These are phyloP conservation scores for Narcine bancroftii DNA, from an alignment of 2,113 vertebrate genomes.

Conservation along the genomic window DNA sequence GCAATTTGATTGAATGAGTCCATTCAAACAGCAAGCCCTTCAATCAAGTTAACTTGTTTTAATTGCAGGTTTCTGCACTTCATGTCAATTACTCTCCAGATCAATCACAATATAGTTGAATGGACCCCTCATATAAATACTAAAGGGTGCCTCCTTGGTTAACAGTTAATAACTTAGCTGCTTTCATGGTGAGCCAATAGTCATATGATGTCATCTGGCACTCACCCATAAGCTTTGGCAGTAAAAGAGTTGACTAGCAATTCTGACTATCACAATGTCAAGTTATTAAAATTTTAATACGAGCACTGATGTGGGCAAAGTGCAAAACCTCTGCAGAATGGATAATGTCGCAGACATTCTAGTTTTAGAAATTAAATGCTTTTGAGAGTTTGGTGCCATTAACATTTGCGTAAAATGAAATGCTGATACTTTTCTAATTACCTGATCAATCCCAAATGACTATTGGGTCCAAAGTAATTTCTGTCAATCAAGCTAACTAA, in stretches of 20 bases:
- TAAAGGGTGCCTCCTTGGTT: not conserved
- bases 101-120: conserved; percentile 1
- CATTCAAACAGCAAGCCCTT: not conserved
- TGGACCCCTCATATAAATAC: not conserved
- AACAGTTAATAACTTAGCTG: not conserved
- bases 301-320: not conserved
- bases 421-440: not conserved
- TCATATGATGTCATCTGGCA: not conserved
- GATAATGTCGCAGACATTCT: not conserved
- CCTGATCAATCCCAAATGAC: not conserved
- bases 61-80: not conserved
- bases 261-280: not conserved
- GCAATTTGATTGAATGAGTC: not conserved
- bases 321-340: not conserved
- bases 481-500: not conserved
- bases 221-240: not conserved
- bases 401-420: not conserved
- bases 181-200: not conserved
- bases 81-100: not conserved
- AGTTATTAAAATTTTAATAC: not conserved
- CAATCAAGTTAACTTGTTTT: not conserved
- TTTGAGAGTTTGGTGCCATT: not conserved
- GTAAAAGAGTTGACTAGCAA: not conserved
- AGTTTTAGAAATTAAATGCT: not conserved
- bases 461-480: not conserved